Evolutionary conservation across 2,797 vertebrate species (phyloP).

Genomic region (Gastrophryne carolinensis): DNA sequence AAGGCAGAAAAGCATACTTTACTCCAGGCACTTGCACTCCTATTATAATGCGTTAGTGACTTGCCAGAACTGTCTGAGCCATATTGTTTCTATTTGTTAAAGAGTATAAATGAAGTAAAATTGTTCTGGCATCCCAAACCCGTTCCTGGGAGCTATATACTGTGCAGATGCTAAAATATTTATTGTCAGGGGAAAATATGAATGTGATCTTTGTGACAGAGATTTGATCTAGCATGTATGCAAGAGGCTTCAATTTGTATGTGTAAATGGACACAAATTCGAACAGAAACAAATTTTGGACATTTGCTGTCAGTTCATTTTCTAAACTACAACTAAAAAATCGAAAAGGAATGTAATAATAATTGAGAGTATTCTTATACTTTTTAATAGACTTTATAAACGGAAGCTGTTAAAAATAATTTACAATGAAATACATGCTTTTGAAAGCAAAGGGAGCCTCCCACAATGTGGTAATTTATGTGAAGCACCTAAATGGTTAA

Average conservation of each 20-base stretch:
- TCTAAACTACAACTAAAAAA: no score
- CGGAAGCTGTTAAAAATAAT: no score
- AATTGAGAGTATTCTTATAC: background rate
- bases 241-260: background rate
- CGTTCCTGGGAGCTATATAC: slow-evolving; percentile 36
- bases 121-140: slow-evolving; percentile 42
- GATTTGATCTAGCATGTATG: slow-evolving; percentile 17
- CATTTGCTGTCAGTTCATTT: background rate
- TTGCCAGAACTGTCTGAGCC: slow-evolving; percentile 58
- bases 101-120: slow-evolving; percentile 52
- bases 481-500: no score
- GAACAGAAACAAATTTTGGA: background rate
- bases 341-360: no score
- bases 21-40: slow-evolving; percentile 53
- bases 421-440: no score
- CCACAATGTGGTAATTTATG: no score
- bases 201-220: slow-evolving; percentile 40
- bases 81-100: slow-evolving; percentile 60
- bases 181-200: slow-evolving; percentile 41
- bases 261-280: background rate
- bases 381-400: background rate
- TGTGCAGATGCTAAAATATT: slow-evolving; percentile 42
- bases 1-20: slow-evolving; percentile 58
- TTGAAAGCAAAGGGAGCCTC: no score
- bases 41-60: slow-evolving; percentile 58